Evolutionary conservation across 2,888 invertebrate genomes (phyloP).

Genomic region (Crioceris asparagi): DNA sequence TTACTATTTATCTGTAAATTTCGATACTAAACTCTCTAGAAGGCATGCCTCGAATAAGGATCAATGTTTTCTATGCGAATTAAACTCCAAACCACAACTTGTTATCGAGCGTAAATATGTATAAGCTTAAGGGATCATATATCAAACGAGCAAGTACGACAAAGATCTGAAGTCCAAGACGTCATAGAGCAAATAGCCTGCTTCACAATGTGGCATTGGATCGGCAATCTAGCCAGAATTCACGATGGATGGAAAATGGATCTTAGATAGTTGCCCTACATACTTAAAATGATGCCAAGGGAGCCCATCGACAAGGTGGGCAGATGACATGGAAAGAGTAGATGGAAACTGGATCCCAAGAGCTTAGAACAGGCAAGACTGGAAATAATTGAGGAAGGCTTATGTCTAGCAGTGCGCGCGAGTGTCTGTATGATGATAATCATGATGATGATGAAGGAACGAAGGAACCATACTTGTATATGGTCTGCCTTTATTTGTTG

Average conservation of each 20-base stretch:
- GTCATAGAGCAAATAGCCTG: slow-evolving; percentile 1
- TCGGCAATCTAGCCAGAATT: not conserved
- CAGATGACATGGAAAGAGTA: slow-evolving; percentile 1
- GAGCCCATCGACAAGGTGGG: not conserved
- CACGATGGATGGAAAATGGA: slow-evolving; percentile 1
- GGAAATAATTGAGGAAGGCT: too few relatives aligned
- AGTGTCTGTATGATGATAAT: too few relatives aligned
- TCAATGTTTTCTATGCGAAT: too few relatives aligned
- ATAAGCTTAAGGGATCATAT: slow-evolving; percentile 2
- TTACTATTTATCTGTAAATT: too few relatives aligned
- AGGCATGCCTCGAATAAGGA: too few relatives aligned
- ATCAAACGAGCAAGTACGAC: slow-evolving; percentile 1
- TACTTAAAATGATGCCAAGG: not conserved
- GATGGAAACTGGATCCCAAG: not conserved
- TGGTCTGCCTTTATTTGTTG: too few relatives aligned
- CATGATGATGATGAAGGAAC: too few relatives aligned
- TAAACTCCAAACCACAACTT: too few relatives aligned
- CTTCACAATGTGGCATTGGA: not conserved
- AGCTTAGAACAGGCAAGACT: not conserved
- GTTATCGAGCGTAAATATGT: not conserved
- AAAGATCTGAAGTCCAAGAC: slow-evolving; percentile 1
- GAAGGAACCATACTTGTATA: too few relatives aligned
- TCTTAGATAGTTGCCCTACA: not conserved
- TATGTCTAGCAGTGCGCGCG: too few relatives aligned
- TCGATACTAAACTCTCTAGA: too few relatives aligned